Conservation (phyloP, 2,113 vertebrate genomes). For the Peromyscus californicus region DNA sequence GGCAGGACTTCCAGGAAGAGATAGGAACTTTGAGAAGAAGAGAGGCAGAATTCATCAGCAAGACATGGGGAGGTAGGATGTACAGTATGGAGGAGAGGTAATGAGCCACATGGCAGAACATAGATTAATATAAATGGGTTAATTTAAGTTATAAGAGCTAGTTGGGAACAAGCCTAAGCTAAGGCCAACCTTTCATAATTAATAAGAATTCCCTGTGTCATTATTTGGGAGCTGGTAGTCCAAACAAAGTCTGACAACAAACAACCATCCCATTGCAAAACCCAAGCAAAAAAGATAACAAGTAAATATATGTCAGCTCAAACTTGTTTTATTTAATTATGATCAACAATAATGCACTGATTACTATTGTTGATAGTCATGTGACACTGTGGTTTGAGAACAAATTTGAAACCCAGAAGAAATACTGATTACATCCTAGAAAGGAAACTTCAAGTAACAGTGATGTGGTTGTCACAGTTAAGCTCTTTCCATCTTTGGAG, state of each 20-base stretch:
- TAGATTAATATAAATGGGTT: not conserved
- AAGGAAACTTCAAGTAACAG: conserved; percentile 32
- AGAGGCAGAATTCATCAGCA: not conserved
- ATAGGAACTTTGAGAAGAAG: not conserved
- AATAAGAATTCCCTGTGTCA: not conserved
- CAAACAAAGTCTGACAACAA: not conserved
- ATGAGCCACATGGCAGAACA: not conserved
- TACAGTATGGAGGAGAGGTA: not conserved
- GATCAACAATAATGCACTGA: not conserved
- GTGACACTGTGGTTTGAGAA: not conserved
- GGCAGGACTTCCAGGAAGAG: not conserved
- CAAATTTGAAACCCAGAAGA: conserved; percentile 1
- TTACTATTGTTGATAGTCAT: not conserved
- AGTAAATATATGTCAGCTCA: not conserved
- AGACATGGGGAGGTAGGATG: not conserved
- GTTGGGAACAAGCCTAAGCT: not conserved
- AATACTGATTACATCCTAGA: not conserved
- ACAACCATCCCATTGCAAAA: not conserved
- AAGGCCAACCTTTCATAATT: not conserved
- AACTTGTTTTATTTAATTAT: conserved; percentile 62
- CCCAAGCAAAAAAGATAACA: not conserved
- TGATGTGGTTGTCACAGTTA: not conserved
- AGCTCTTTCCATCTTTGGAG: not conserved
- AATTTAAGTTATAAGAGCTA: not conserved
- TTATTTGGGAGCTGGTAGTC: not conserved